phyloP scores from a whole-genome alignment of 2,888 invertebrate species.

The Drosophila affinis region DNA sequence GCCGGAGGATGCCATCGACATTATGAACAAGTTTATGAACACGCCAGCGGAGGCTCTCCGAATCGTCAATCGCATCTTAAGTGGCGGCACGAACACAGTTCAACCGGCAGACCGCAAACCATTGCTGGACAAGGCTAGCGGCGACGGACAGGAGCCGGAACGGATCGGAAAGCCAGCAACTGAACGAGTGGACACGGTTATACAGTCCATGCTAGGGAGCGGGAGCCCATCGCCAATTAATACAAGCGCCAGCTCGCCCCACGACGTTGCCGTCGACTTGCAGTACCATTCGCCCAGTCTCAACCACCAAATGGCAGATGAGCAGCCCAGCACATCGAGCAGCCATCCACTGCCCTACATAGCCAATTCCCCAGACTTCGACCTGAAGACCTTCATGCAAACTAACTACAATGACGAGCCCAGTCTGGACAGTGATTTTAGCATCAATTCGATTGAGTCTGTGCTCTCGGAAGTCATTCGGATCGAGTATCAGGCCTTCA shows the following conservation, averaged over 20 bases:
- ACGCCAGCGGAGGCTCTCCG: slow-evolving; percentile 83
- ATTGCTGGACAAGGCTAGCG: slow-evolving; percentile 27
- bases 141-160: slow-evolving; percentile 9
- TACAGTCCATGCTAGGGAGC: slow-evolving; percentile 72
- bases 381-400: slow-evolving; percentile 71
- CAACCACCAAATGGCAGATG: slow-evolving; percentile 14
- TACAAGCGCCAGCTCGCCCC: slow-evolving; percentile 34
- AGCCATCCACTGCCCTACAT: slow-evolving; percentile 52
- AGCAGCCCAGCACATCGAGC: slow-evolving; percentile 70
- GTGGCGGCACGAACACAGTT: slow-evolving; percentile 61
- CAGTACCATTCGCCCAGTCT: slow-evolving; percentile 66
- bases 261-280: slow-evolving; percentile 56
- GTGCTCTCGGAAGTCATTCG: slow-evolving; percentile 94
- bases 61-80: slow-evolving; percentile 83
- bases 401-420: slow-evolving; percentile 62
- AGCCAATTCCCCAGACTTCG: slow-evolving; percentile 67
- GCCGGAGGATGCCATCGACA: slow-evolving; percentile 83
- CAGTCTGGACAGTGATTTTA: slow-evolving; percentile 56
- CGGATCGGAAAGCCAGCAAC: slow-evolving; percentile 4
- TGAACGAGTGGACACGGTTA: slow-evolving; percentile 64
- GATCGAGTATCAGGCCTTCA: slow-evolving; percentile 90
- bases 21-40: slow-evolving; percentile 84
- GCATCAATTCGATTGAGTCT: slow-evolving; percentile 88
- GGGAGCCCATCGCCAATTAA: slow-evolving; percentile 39
- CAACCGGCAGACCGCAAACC: slow-evolving; percentile 40